These are phyloP conservation scores for Macrophya alboannulata DNA, from an alignment of 2,888 invertebrate genomes.

Conservation along the genomic window DNA sequence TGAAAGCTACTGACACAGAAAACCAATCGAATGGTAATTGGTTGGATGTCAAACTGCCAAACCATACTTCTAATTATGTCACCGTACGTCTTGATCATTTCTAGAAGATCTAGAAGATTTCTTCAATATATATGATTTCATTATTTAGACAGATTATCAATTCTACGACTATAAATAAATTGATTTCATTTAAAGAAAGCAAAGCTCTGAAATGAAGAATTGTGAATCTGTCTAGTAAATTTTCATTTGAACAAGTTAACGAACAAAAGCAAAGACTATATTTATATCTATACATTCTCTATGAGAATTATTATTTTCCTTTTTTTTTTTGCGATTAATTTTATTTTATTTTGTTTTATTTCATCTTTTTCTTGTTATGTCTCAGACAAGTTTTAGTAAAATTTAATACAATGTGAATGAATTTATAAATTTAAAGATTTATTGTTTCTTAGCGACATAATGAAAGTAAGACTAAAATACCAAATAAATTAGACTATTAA, in stretches of 20 bases:
- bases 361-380: constrained; percentile 17
- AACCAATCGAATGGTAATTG: constrained; percentile 92
- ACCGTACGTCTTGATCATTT: constrained; percentile 96
- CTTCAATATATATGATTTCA: constrained; percentile 1
- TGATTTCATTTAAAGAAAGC: constrained; percentile 27
- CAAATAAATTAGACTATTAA: constrained; percentile 63
- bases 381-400: constrained; percentile 32
- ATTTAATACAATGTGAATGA: constrained; percentile 38
- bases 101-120: constrained; percentile 77
- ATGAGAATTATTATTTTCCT: constrained; percentile 50
- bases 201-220: not conserved
- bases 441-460: constrained; percentile 61
- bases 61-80: constrained; percentile 92
- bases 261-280: constrained; percentile 48
- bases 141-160: constrained; percentile 5
- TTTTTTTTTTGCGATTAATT: constrained; percentile 24
- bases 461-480: constrained; percentile 70
- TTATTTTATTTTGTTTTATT: constrained; percentile 46
- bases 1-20: constrained; percentile 91
- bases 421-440: constrained; percentile 38
- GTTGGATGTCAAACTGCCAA: constrained; percentile 93
- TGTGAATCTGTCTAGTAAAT: constrained; percentile 10
- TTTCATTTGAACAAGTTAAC: constrained; percentile 26
- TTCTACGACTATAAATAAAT: not conserved
- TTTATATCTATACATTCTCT: constrained; percentile 47